phyloP scores from a whole-genome alignment of 92 coral and sea anemone species.

The Porites rus region DNA sequence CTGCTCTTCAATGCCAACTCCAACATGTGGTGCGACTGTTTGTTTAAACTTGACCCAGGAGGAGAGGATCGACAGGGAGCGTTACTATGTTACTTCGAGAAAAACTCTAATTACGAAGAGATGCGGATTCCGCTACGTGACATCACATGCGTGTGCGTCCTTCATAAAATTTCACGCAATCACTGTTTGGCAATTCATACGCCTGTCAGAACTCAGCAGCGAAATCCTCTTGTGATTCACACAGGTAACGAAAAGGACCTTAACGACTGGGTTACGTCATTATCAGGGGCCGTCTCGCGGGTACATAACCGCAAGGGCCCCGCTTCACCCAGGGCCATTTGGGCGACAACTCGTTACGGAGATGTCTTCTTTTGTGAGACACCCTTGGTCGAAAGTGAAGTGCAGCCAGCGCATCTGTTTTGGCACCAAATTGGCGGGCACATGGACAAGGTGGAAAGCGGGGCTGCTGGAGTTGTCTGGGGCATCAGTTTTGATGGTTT shows the following conservation, averaged over 20 bases:
- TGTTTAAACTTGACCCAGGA: constrained; percentile 81
- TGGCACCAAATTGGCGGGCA: constrained; percentile 99
- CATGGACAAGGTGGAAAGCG: constrained; percentile 87
- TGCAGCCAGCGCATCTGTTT: constrained; percentile 72
- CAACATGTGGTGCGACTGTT: constrained; percentile 90
- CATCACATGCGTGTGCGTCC: constrained; percentile 78
- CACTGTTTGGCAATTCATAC: constrained; percentile 93
- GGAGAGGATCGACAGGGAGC: constrained; percentile 70
- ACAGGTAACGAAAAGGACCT: constrained; percentile 87
- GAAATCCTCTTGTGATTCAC: constrained; percentile 76
- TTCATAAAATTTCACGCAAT: constrained; percentile 77
- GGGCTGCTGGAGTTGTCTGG: constrained; percentile 91
- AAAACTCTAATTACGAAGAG: constrained; percentile 70
- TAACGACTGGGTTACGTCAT: constrained; percentile 89
- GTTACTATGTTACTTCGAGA: constrained; percentile 79
- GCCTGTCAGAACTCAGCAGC: constrained; percentile 74
- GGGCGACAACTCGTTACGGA: constrained; percentile 87
- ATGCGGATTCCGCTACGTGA: constrained; percentile 78
- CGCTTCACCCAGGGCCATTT: constrained; percentile 82
- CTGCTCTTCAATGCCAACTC: constrained; percentile 65
- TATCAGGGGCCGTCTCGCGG: constrained; percentile 68
- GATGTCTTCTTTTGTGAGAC: constrained; percentile 94
- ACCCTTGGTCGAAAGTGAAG: constrained; percentile 49
- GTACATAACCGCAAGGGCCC: constrained; percentile 83
- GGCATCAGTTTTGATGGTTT: constrained; percentile 91